phyloP scores from a whole-genome alignment of 2,888 invertebrate species.

The Ennomos quercinarius region DNA sequence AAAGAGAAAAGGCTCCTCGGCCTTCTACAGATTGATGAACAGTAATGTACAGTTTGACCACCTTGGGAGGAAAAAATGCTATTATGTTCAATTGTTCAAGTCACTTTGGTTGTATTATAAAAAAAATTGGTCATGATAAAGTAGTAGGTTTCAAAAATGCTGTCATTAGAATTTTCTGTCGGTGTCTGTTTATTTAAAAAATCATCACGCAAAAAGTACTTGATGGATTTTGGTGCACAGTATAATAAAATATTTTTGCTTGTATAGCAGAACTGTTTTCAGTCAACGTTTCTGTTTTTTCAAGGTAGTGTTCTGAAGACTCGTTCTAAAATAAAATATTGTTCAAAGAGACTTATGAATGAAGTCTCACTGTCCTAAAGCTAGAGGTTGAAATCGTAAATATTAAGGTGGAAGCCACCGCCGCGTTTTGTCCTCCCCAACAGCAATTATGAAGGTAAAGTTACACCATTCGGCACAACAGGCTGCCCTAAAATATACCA shows the following conservation, averaged over 20 bases:
- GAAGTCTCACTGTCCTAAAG: conserved; percentile 4
- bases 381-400: conserved; percentile 53
- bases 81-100: not conserved
- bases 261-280: no score
- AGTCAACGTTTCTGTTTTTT: no score
- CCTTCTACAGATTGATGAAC: conserved; percentile 25
- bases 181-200: no score
- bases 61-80: not conserved
- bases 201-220: no score
- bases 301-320: no score
- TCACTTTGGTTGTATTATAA: not conserved
- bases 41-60: conserved; percentile 20
- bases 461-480: conserved; percentile 59
- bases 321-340: no score
- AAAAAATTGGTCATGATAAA: not conserved
- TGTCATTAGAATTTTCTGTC: no score
- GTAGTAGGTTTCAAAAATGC: no score
- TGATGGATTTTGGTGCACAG: no score
- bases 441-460: conserved; percentile 67
- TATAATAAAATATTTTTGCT: no score
- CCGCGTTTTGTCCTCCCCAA: conserved; percentile 56
- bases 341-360: not conserved
- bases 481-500: conserved; percentile 56
- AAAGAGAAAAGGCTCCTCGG: conserved; percentile 41
- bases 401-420: conserved; percentile 55